Evolutionary conservation across 2,113 vertebrate genomes (phyloP), one percentile per base, ranked within the genome.

Genomic region (Nipponia nippon): DNA sequence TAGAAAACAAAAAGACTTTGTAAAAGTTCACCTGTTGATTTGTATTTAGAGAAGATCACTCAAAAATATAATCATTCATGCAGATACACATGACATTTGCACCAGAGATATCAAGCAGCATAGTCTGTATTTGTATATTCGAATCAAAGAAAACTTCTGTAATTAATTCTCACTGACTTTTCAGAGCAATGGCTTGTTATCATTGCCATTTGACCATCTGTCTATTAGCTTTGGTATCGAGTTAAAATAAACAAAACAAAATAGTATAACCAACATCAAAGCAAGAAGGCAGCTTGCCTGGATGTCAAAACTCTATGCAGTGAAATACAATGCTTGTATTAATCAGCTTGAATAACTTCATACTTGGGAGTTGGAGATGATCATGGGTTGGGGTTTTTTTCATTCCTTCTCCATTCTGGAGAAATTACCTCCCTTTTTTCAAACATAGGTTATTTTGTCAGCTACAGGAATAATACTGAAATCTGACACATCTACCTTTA

Each of bases 91-190:
- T 5, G 6, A 78, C n/a, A 63, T 17, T 61, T 63, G 49, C 72
- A 76, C 6, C 6, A 53, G 63, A 40, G 16, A 78, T 20, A 56
- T 44, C 47, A 72, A 61, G 18, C 11, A 44, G 15, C 56, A 26
- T 6, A 7, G 9, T n/a, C n/a, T 46, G 6, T 26, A 42, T 46
- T 83, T 83, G 5, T 66, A 21, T 20, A 46, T 32, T 62, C 15
- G 75, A 70, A 82, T 11, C 36, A 83, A 90, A 86, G n/a, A 83
- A 49, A 66, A 72, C 18, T 56, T 91, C 65, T 49, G 17, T 47
- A 47, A 61, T 83, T 95, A 92, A 78, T 89, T 93, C 71, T 66
- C 58, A 58, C 38, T 71, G 29, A 78, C 32, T 93, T 96, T 95
- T 85, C 67, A 92, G 47, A 47, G 66, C 47, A 89, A 62, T 40